Percentiles rank a stretch among this genome's conserved stretches.
These are phyloP conservation scores for Ypsolopha sequella DNA, from an alignment of 2,888 invertebrate genomes.

Conservation along the genomic window DNA sequence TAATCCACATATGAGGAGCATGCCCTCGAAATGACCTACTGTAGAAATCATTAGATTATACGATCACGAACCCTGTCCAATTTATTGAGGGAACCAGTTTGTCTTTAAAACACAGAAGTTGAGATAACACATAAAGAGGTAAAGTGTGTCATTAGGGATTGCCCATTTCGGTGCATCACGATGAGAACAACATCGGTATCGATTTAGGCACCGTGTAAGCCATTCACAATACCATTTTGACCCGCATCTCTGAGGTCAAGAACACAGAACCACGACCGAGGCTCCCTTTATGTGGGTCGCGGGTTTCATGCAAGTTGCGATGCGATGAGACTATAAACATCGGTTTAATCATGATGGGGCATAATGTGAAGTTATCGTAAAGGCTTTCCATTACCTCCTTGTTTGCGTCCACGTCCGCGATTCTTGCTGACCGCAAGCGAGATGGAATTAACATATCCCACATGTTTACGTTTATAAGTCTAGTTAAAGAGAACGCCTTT, in stretches of 20 bases:
- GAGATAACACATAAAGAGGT: neutral
- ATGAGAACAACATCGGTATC: constrained; percentile 7
- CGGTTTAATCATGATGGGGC: neutral
- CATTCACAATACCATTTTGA: constrained; percentile 43
- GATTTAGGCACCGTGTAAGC: constrained; percentile 28
- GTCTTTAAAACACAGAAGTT: neutral
- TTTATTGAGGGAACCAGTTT: no score
- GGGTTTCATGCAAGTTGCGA: constrained; percentile 11
- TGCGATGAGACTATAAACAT: constrained; percentile 15
- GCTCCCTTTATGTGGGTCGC: constrained; percentile 20
- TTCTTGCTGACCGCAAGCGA: no score
- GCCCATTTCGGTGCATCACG: constrained; percentile 2
- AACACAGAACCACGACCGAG: neutral
- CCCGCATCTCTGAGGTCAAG: constrained; percentile 20
- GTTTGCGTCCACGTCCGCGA: no score
- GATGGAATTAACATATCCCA: no score
- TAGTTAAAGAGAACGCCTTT: neutral
- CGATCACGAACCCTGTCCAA: neutral
- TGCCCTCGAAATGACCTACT: constrained; percentile 10
- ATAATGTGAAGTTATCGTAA: no score
- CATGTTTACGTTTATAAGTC: no score
- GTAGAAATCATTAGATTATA: neutral
- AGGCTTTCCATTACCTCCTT: no score
- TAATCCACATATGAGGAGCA: constrained; percentile 16
- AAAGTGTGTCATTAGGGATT: constrained; percentile 1